These are phyloP conservation scores for Drosophila kohkoa DNA, from an alignment of 1,140 invertebrate genomes.

Conservation along the genomic window DNA sequence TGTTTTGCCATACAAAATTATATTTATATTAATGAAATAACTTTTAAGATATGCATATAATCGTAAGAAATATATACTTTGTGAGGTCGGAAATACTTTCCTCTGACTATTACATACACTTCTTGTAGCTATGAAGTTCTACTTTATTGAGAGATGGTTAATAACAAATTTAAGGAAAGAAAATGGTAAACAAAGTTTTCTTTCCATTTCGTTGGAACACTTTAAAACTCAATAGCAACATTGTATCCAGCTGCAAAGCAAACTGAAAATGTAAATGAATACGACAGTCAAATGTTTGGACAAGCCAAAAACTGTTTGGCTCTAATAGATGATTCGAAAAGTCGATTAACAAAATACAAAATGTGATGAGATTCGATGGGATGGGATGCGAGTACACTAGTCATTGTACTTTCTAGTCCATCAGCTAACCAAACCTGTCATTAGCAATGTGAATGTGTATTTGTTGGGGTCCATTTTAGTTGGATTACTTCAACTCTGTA, in stretches of 20 bases:
- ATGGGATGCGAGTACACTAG: background rate
- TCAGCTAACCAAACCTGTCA: conserved; percentile 9
- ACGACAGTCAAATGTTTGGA: conserved; percentile 67
- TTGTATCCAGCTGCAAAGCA: conserved; percentile 55
- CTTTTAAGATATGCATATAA: no score
- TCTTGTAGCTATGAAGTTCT: no score
- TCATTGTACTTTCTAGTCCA: background rate
- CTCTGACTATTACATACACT: no score
- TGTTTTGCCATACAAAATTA: no score
- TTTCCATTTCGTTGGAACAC: background rate
- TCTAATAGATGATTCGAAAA: conserved; percentile 69
- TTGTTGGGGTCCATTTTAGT: conserved; percentile 4
- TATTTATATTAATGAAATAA: no score
- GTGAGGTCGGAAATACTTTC: no score
- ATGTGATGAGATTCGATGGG: no score
- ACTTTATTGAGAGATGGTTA: no score
- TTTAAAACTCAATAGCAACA: conserved; percentile 24
- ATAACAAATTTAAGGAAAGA: background rate
- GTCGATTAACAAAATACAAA: conserved; percentile 50
- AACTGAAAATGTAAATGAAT: conserved; percentile 61
- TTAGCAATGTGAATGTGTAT: conserved; percentile 5
- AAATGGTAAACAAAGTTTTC: background rate
- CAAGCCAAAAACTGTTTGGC: conserved; percentile 67
- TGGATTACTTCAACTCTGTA: conserved; percentile 18
- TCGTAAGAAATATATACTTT: no score